Percentiles rank a stretch among this genome's conserved stretches.
Evolutionary conservation across 2,888 invertebrate genomes (phyloP).

Genomic region (Chrysodeixis includens): DNA sequence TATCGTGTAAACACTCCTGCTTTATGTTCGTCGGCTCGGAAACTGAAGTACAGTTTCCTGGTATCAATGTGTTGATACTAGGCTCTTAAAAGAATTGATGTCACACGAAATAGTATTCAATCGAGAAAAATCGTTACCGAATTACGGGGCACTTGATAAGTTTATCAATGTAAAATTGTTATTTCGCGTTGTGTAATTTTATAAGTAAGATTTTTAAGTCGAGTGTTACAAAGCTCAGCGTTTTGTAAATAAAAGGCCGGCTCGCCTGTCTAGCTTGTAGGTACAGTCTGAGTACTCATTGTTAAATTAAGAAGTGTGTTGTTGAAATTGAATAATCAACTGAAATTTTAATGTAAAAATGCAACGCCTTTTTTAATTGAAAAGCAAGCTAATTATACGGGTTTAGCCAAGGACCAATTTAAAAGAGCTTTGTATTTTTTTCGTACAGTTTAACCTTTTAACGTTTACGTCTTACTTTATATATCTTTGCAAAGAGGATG

Average conservation of each 20-base stretch:
- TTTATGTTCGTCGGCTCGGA: not conserved
- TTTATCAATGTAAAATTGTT: not conserved
- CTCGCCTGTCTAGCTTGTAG: not conserved
- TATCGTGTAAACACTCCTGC: slow-evolving; percentile 20
- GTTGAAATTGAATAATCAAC: slow-evolving; percentile 3
- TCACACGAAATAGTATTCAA: too few species aligned
- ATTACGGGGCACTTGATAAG: too few species aligned
- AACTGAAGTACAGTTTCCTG: not conserved
- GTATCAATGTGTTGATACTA: not conserved
- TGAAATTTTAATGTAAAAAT: slow-evolving; percentile 7
- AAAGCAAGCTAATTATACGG: not conserved
- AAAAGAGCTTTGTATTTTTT: not conserved
- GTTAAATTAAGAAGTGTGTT: slow-evolving; percentile 12
- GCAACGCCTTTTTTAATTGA: not conserved
- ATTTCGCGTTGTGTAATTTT: slow-evolving; percentile 10
- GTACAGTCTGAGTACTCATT: slow-evolving; percentile 6
- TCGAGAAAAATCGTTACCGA: too few species aligned
- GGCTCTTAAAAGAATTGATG: not conserved
- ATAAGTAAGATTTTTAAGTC: slow-evolving; percentile 14
- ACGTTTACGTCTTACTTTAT: too few species aligned
- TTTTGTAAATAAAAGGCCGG: slow-evolving; percentile 16
- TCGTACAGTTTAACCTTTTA: not conserved
- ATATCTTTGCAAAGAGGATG: too few species aligned
- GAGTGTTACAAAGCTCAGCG: slow-evolving; percentile 21
- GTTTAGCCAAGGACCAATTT: not conserved